Evolutionary conservation across 1,140 invertebrate species (phyloP).

Genomic region (Magallana gigas): DNA sequence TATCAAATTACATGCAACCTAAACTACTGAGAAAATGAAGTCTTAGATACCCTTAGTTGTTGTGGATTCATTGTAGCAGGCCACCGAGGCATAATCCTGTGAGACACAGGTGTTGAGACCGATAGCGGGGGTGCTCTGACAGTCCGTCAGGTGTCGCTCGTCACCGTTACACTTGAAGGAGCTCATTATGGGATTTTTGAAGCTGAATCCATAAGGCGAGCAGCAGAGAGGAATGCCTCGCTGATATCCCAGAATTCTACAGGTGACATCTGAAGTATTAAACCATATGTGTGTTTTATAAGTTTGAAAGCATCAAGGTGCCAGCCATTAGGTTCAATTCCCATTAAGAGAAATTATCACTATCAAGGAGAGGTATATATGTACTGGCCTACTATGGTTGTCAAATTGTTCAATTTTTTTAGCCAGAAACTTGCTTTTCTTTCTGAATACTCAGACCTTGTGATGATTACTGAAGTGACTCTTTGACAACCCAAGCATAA

Average conservation of each 20-base stretch:
- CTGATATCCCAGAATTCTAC: slow-evolving; percentile 63
- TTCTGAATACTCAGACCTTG: too few relatives aligned
- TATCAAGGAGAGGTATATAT: too few relatives aligned
- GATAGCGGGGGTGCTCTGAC: slow-evolving; percentile 42
- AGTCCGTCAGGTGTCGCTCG: slow-evolving; percentile 64
- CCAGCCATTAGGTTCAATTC: too few relatives aligned
- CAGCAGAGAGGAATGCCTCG: slow-evolving; percentile 65
- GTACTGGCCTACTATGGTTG: too few relatives aligned
- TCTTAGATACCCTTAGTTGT: neutral
- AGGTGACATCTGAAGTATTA: slow-evolving; percentile 63
- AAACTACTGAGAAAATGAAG: neutral
- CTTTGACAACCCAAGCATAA: too few relatives aligned
- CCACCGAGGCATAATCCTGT: slow-evolving; percentile 65
- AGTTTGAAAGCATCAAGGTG: too few relatives aligned
- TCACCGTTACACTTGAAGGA: slow-evolving; percentile 66
- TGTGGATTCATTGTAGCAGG: slow-evolving; percentile 65
- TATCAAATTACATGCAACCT: neutral
- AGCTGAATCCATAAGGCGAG: slow-evolving; percentile 64
- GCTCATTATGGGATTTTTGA: slow-evolving; percentile 42
- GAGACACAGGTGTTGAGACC: slow-evolving; percentile 44
- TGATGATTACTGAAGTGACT: too few relatives aligned
- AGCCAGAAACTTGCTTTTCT: too few relatives aligned
- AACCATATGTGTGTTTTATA: neutral
- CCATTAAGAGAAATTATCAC: too few relatives aligned
- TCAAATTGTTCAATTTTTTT: too few relatives aligned